Base-by-base conservation (phyloP, 2,113 vertebrate species). In the Trogon melanurus region DNA sequence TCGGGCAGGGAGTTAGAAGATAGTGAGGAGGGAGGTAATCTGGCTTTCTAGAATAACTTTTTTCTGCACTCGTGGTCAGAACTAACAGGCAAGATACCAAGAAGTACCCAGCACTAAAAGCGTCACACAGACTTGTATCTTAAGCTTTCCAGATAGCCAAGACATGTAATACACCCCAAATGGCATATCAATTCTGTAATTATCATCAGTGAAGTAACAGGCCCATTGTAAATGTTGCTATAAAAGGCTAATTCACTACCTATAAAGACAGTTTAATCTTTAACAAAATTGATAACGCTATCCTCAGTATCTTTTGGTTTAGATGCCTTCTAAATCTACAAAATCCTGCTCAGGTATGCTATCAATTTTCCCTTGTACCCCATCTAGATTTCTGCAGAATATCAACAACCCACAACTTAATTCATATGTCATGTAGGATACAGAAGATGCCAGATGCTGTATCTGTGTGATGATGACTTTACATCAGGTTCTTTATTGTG, bases 1-100 rank as follows among this genome's bases (percentile, higher is more conserved):
- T 21, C 1, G 5, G 11, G 4, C 18, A 3, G 26, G 7, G 20
- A 7, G 5, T 27, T 0, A 9, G 7, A 18, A 26, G 16, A 48
- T 44, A 72, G 20, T 5, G 16, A 16, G 9, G 15, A 86, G 6
- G 13, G 10, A 88, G 12, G 5, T 21, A 61, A 78, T 20, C 22
- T n/a, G 36, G 19, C 22, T 88, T 58, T 58, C 56, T 66, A 47
- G 17, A 34, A 34, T 7, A 44, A 26, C 11, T 3, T 12, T 7
- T 56, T 36, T 69, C 69, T n/a, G 13, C 50, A 78, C 13, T 30
- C 29, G 9, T 12, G 6, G 20, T 67, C 48, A 83, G 80, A 76
- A 74, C 23, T 32, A 25, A 71, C 5, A 72, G 23, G 34, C 13
- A 56, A 91, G 23, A 23, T 65, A 53, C 17, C 64, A 88, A 48